Conservation (phyloP, 1,140 invertebrate species). For the Sitophilus oryzae region DNA sequence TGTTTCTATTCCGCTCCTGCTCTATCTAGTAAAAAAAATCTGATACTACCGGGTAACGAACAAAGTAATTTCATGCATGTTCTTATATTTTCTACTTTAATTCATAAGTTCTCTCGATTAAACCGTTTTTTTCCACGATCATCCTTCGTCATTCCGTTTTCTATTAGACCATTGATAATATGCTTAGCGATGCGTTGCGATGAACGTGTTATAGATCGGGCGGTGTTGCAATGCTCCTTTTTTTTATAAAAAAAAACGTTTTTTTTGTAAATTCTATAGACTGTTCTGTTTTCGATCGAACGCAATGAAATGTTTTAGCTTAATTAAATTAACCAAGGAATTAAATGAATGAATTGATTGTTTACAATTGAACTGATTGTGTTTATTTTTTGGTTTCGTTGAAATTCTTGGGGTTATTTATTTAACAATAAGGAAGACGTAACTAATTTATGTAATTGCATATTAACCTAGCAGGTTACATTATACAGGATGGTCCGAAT, state of each 20-base stretch:
- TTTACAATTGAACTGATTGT: too few species aligned
- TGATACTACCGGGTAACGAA: slow-evolving; percentile 21
- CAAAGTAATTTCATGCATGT: slow-evolving; percentile 28
- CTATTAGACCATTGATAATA: slow-evolving; percentile 28
- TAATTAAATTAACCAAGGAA: too few species aligned
- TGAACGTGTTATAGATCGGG: slow-evolving; percentile 12
- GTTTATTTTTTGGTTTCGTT: too few species aligned
- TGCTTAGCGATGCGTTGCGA: slow-evolving; percentile 19
- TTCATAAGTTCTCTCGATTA: slow-evolving; percentile 25
- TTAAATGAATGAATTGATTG: too few species aligned
- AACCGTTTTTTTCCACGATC: slow-evolving; percentile 16
- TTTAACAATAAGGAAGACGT: too few species aligned
- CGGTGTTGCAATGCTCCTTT: neutral
- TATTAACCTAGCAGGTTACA: too few species aligned
- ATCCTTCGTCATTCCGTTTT: slow-evolving; percentile 26
- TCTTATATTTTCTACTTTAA: slow-evolving; percentile 29
- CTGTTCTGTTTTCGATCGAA: neutral
- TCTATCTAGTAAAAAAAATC: slow-evolving; percentile 17
- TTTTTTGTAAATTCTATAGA: slow-evolving; percentile 1
- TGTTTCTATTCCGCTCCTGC: too few species aligned
- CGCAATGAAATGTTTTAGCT: neutral
- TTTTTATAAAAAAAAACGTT: slow-evolving; percentile 5
- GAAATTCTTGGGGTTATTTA: too few species aligned
- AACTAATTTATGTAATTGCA: too few species aligned
- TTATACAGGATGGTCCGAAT: too few species aligned